A percentile compares a stretch with the other conserved stretches of the same genome.
Evolutionary conservation across 37 sponge, comb jelly and placozoan species (phyloP).

Genomic region (Tethya wilhelma): DNA sequence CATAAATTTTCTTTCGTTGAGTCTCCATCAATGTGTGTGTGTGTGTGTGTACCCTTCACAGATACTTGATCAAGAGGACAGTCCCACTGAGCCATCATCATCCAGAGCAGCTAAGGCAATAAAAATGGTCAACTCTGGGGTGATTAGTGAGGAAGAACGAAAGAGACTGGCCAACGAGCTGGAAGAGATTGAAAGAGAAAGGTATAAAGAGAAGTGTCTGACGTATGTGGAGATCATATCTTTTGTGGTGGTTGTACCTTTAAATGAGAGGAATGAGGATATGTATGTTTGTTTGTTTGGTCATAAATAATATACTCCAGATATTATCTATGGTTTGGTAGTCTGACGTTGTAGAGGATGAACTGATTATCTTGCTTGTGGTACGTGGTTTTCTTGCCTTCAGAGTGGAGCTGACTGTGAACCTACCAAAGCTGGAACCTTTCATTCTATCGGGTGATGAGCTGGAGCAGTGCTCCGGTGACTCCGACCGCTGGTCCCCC

Average conservation of each 20-base stretch:
- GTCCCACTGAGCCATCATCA: not conserved
- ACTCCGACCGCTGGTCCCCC: not conserved
- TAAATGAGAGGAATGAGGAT: not conserved
- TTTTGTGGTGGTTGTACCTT: not conserved
- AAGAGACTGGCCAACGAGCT: slow-evolving; percentile 31
- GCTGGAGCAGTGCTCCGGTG: slow-evolving; percentile 1
- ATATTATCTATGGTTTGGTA: not conserved
- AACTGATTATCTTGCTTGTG: not conserved
- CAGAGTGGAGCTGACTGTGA: slow-evolving; percentile 69
- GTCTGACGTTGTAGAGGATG: not conserved
- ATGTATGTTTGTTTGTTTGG: not conserved
- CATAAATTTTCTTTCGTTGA: too few relatives aligned
- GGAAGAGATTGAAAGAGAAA: slow-evolving; percentile 65
- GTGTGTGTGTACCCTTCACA: slow-evolving; percentile 8
- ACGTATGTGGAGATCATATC: not conserved
- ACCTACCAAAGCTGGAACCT: slow-evolving; percentile 74
- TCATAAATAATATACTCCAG: too few relatives aligned
- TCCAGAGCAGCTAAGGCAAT: too few relatives aligned
- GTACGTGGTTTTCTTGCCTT: not conserved
- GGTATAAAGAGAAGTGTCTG: slow-evolving; percentile 41
- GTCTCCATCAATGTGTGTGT: too few relatives aligned
- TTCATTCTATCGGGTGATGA: slow-evolving; percentile 18
- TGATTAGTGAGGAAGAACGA: slow-evolving; percentile 7
- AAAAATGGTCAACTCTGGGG: too few relatives aligned
- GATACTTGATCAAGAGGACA: not conserved